phyloP scores from a whole-genome alignment of 30 jellyfish, hydroid and myxozoan species.

The Aurelia sp. region DNA sequence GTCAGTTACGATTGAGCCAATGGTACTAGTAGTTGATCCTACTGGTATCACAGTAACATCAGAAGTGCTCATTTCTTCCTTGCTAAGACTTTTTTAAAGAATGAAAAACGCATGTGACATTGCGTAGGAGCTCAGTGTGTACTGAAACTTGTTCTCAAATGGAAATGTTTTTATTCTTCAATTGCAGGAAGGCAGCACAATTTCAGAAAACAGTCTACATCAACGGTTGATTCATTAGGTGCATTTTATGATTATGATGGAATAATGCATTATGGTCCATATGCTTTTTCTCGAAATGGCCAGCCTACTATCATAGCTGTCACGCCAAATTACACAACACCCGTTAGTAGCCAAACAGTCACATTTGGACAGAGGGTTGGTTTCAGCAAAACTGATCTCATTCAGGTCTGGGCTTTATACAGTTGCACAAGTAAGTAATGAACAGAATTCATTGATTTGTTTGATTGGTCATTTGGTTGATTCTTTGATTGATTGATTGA shows the following conservation, averaged over 20 bases:
- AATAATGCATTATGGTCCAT: slow-evolving; percentile 31
- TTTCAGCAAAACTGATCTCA: slow-evolving; percentile 24
- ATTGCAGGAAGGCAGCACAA: slow-evolving; percentile 11
- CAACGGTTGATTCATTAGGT: slow-evolving; percentile 25
- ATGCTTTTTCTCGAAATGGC: slow-evolving; percentile 26
- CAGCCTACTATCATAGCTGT: slow-evolving; percentile 23
- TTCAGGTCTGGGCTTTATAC: slow-evolving; percentile 29
- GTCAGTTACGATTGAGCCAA: too few species aligned
- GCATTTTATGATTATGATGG: slow-evolving; percentile 40
- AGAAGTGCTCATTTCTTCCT: too few species aligned
- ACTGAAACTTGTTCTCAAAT: too few species aligned
- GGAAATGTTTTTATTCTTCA: too few species aligned
- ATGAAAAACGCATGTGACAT: too few species aligned
- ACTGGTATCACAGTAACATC: too few species aligned
- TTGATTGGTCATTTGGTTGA: not conserved
- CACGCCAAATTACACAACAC: slow-evolving; percentile 15
- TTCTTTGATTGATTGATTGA: not conserved
- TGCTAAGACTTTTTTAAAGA: too few species aligned
- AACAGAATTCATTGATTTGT: too few species aligned
- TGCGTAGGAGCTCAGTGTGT: too few species aligned
- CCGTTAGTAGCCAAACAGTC: not conserved
- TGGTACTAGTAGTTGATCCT: too few species aligned
- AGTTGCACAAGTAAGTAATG: slow-evolving; percentile 8
- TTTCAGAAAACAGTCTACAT: slow-evolving; percentile 5
- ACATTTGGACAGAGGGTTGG: slow-evolving; percentile 30